Conservation (phyloP, 2,113 vertebrate genomes). For the Epinephelus moara region DNA sequence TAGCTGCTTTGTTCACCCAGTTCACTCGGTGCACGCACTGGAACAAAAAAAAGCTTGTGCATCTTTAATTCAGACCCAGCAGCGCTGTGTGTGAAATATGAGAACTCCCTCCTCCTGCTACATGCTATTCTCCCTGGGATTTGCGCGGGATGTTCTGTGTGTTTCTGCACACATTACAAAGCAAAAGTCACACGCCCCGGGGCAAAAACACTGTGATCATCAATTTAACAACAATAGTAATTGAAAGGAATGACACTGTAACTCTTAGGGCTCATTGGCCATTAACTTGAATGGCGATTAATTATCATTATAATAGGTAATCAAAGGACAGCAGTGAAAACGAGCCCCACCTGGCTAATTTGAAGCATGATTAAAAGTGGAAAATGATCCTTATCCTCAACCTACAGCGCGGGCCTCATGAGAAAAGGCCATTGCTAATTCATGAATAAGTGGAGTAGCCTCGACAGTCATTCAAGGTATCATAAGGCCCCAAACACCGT, state of each 20-base stretch:
- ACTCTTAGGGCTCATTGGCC: constrained; percentile 36
- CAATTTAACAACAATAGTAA: constrained; percentile 49
- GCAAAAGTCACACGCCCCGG: constrained; percentile 2
- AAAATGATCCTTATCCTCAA: constrained; percentile 62
- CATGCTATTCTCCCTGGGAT: constrained; percentile 24
- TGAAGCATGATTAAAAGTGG: constrained; percentile 57
- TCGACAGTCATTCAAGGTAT: constrained; percentile 54
- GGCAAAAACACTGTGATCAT: constrained; percentile 43
- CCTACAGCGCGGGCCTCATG: constrained; percentile 41
- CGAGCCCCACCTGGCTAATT: constrained; percentile 70
- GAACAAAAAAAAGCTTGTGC: constrained; percentile 45
- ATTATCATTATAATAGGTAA: constrained; percentile 71
- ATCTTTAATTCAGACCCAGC: constrained; percentile 42
- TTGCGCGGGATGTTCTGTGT: constrained; percentile 14
- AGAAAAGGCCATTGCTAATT: constrained; percentile 68
- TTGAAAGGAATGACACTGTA: constrained; percentile 45
- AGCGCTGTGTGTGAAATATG: constrained; percentile 39
- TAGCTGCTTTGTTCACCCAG: constrained; percentile 45
- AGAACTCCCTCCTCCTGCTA: constrained; percentile 35
- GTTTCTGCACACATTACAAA: constrained; percentile 38
- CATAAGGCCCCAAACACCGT: constrained; percentile 64
- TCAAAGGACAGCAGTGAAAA: constrained; percentile 58
- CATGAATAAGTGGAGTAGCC: constrained; percentile 56
- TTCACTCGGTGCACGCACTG: constrained; percentile 28
- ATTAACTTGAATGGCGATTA: constrained; percentile 64